phyloP scores from a whole-genome alignment of 2,797 vertebrate species.

The Merluccius polli region DNA sequence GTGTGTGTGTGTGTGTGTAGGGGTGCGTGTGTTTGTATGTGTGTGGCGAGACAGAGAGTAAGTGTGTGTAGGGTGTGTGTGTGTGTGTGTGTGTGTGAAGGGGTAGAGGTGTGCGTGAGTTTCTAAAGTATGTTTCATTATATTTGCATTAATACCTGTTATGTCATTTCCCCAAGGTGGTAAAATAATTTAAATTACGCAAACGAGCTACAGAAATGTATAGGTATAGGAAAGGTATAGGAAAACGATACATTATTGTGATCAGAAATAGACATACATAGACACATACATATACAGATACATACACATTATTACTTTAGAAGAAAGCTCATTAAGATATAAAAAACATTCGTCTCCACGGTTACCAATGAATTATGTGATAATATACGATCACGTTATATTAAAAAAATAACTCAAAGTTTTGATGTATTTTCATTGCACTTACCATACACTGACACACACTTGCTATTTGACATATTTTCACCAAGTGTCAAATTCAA shows the following conservation, averaged over 20 bases:
- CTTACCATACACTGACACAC: neutral
- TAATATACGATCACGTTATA: no score
- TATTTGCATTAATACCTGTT: neutral
- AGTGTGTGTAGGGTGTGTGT: constrained; percentile 10
- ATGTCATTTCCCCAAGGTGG: neutral
- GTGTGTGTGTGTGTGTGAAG: no score
- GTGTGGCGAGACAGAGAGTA: neutral
- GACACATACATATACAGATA: no score
- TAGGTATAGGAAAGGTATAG: neutral
- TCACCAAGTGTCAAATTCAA: neutral
- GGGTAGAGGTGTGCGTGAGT: no score
- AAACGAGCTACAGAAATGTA: neutral
- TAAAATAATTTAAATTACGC: neutral
- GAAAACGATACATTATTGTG: no score
- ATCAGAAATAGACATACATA: no score
- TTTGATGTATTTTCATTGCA: neutral
- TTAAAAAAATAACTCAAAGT: no score
- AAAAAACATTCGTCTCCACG: no score
- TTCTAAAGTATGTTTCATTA: neutral
- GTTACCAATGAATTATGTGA: no score
- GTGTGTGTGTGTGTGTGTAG: constrained; percentile 15
- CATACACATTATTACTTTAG: neutral
- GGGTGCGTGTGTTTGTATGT: neutral
- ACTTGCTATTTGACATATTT: neutral
- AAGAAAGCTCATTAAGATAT: no score